Conservation (phyloP, 2,888 invertebrate genomes). For the Caenorhabditis japonica region DNA sequence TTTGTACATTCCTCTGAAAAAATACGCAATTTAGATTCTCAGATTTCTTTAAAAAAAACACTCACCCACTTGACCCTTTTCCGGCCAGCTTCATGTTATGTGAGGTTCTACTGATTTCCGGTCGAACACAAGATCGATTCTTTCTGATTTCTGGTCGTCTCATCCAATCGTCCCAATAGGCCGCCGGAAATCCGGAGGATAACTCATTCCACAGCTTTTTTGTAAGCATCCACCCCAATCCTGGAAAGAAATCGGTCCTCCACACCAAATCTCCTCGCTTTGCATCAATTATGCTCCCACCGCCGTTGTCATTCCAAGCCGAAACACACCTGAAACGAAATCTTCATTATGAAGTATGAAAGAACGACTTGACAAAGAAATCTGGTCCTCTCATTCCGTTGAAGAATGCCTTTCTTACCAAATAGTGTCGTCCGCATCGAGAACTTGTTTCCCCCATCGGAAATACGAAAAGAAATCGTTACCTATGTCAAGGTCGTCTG, state of each 20-base stretch:
- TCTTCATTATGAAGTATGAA: not conserved
- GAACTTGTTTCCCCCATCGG: conserved; percentile 88
- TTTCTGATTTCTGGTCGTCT: conserved; percentile 90
- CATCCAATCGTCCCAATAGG: conserved; percentile 98
- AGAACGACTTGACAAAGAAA: conserved; percentile 1
- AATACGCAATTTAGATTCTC: not conserved
- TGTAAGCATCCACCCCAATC: conserved; percentile 87
- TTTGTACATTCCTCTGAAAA: conserved; percentile 72
- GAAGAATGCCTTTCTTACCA: conserved; percentile 81
- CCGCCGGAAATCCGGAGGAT: conserved; percentile 89
- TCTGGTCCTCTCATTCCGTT: not conserved
- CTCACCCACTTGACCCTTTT: conserved; percentile 86
- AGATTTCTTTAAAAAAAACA: conserved; percentile 43
- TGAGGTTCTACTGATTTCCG: conserved; percentile 92
- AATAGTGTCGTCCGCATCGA: conserved; percentile 87
- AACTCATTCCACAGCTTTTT: conserved; percentile 88
- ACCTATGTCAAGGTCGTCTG: conserved; percentile 95
- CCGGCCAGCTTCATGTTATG: conserved; percentile 85
- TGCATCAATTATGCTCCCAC: conserved; percentile 40
- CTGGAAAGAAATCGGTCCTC: conserved; percentile 98
- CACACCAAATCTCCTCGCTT: conserved; percentile 84
- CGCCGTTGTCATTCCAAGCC: conserved; percentile 99
- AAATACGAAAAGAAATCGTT: conserved; percentile 99
- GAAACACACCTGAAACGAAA: conserved; percentile 84
- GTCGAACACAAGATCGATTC: conserved; percentile 89